Conservation (phyloP, 2,113 vertebrate genomes). For the Theristicus caerulescens region DNA sequence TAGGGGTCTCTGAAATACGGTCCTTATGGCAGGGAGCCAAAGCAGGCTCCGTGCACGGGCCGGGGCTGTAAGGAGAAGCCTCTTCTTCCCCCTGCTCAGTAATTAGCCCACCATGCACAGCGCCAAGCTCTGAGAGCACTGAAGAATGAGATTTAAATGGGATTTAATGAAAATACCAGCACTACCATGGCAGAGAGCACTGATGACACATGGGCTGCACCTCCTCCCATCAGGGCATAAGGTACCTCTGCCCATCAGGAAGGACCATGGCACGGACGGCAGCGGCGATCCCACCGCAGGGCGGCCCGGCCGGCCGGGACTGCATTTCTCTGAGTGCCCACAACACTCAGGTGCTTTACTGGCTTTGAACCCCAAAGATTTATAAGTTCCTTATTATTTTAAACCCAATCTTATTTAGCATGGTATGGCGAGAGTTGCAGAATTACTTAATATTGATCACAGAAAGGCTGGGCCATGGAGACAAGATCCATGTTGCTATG, state of each 20-base stretch:
- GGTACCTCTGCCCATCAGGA: rapidly evolving
- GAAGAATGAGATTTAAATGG: not conserved
- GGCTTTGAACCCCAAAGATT: not conserved
- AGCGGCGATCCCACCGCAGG: rapidly evolving
- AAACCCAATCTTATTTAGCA: not conserved
- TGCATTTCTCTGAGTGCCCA: not conserved
- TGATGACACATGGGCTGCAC: rapidly evolving
- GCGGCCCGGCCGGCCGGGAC: not conserved
- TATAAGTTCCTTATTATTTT: not conserved
- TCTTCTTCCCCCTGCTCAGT: not conserved
- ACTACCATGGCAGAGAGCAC: not conserved
- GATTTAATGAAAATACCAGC: not conserved
- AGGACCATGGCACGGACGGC: rapidly evolving
- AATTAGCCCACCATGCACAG: not conserved
- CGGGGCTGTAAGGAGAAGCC: rapidly evolving
- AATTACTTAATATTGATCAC: slow-evolving; percentile 33
- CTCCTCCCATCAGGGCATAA: not conserved
- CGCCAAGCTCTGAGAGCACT: rapidly evolving
- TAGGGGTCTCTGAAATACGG: rapidly evolving
- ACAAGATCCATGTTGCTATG: slow-evolving; percentile 68
- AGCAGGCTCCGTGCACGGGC: rapidly evolving
- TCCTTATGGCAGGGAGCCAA: not conserved
- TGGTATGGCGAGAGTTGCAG: not conserved
- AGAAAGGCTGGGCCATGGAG: slow-evolving; percentile 24
- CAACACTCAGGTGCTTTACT: not conserved